phyloP scores from a whole-genome alignment of 2,797 vertebrate genomes.

The Mycteria americana region DNA sequence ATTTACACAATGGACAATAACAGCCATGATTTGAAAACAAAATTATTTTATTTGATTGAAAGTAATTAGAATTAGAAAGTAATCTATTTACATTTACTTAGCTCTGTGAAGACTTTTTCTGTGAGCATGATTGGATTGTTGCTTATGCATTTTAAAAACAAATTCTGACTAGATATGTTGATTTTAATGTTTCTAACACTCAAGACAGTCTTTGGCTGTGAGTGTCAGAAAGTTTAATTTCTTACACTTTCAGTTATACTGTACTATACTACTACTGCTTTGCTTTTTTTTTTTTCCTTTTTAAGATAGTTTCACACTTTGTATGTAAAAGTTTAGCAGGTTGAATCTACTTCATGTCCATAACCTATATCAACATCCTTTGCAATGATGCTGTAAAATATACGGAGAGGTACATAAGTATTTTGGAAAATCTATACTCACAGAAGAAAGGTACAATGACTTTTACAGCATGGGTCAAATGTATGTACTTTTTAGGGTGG shows the following conservation, averaged over 20 bases:
- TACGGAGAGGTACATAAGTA: not conserved
- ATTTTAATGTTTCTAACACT: not conserved
- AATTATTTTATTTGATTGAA: not conserved
- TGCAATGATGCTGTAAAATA: not conserved
- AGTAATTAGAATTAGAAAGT: not conserved
- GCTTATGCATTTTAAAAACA: not conserved
- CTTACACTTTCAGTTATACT: not conserved
- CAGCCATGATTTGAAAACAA: not conserved
- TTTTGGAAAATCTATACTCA: not conserved
- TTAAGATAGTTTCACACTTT: not conserved
- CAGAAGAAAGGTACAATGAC: not conserved
- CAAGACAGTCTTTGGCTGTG: not conserved
- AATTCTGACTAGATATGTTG: not conserved
- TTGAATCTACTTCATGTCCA: not conserved
- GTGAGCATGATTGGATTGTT: not conserved
- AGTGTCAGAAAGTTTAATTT: not conserved
- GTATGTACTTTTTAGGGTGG: not conserved
- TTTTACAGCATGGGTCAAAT: not conserved
- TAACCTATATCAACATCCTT: not conserved
- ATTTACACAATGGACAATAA: not conserved
- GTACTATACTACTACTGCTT: not conserved
- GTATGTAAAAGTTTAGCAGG: not conserved
- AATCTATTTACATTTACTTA: not conserved
- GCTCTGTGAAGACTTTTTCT: not conserved
- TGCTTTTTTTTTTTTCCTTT: not conserved